Percentiles rank a stretch among this genome's conserved stretches.
phyloP scores from a whole-genome alignment of 2,113 vertebrate genomes.

The Ranitomeya imitator region DNA sequence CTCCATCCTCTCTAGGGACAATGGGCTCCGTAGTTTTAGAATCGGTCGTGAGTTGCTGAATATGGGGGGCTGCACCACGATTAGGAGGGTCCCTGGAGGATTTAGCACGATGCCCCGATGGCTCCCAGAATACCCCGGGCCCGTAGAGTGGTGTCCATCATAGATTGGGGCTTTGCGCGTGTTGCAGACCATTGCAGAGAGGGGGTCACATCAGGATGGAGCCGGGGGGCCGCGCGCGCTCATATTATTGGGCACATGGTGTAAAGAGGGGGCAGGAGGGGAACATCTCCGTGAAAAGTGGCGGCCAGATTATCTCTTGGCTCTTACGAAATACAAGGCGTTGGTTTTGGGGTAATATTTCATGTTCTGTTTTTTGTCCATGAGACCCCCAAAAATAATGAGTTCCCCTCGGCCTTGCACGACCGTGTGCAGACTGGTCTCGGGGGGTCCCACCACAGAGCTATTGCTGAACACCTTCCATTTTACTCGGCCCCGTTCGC shows the following conservation, averaged over 20 bases:
- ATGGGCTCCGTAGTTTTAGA: not conserved
- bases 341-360: constrained; percentile 99
- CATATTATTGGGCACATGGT: constrained; percentile 61
- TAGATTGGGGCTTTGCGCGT: not conserved
- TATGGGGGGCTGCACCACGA: no score
- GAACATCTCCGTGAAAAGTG: not conserved
- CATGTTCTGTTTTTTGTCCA: constrained; percentile 99
- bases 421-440: constrained; percentile 96
- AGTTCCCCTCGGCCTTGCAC: constrained; percentile 95
- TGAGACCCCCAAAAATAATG: constrained; percentile 96
- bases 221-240: constrained; percentile 57
- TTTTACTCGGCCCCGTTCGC: constrained; percentile 80
- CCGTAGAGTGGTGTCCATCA: not conserved
- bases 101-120: no score
- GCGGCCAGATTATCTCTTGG: constrained; percentile 90
- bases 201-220: not conserved
- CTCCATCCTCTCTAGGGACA: not conserved
- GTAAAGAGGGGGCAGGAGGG: constrained; percentile 38
- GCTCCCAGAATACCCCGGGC: no score
- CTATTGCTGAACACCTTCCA: constrained; percentile 89
- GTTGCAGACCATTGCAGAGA: not conserved
- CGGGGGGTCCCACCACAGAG: constrained; percentile 90
- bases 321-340: constrained; percentile 98
- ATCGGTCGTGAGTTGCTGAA: no score
- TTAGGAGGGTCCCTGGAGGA: no score